Percentiles rank a stretch among this genome's conserved stretches.
Evolutionary conservation across 2,888 invertebrate genomes (phyloP).

Genomic region (Thumatha senex): DNA sequence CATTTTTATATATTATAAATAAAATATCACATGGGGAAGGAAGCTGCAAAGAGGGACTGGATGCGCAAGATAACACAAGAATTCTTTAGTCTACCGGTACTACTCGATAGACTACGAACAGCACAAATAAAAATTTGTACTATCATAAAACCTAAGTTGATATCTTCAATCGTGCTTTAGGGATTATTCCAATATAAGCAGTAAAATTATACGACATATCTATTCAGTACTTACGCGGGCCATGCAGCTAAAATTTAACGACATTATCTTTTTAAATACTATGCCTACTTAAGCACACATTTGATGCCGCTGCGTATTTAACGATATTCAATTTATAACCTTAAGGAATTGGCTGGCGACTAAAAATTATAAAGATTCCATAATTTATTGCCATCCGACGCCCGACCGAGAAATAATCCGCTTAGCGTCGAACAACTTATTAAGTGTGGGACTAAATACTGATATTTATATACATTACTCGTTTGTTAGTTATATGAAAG

Average conservation of each 20-base stretch:
- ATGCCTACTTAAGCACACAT: constrained; percentile 68
- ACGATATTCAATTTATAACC: constrained; percentile 81
- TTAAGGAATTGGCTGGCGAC: constrained; percentile 66
- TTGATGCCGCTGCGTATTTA: constrained; percentile 61
- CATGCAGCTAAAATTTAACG: constrained; percentile 57
- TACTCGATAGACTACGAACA: constrained; percentile 27
- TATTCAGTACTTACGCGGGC: constrained; percentile 45
- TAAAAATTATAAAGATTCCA: constrained; percentile 82
- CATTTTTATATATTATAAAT: no score
- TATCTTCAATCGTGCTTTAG: constrained; percentile 45
- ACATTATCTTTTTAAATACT: constrained; percentile 71
- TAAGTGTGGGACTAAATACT: constrained; percentile 79
- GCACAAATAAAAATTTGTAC: constrained; percentile 27
- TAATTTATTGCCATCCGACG: constrained; percentile 69
- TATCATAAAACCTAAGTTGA: constrained; percentile 32
- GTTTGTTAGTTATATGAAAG: constrained; percentile 40
- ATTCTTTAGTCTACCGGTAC: neutral
- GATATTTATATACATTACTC: constrained; percentile 68
- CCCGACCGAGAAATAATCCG: constrained; percentile 62
- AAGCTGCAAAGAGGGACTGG: neutral
- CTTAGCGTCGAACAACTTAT: constrained; percentile 78
- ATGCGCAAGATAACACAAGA: neutral
- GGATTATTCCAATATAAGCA: constrained; percentile 60
- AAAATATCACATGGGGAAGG: no score
- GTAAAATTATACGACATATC: constrained; percentile 66